phyloP scores from a whole-genome alignment of 2,113 vertebrate species.

The Hydropotes inermis region DNA sequence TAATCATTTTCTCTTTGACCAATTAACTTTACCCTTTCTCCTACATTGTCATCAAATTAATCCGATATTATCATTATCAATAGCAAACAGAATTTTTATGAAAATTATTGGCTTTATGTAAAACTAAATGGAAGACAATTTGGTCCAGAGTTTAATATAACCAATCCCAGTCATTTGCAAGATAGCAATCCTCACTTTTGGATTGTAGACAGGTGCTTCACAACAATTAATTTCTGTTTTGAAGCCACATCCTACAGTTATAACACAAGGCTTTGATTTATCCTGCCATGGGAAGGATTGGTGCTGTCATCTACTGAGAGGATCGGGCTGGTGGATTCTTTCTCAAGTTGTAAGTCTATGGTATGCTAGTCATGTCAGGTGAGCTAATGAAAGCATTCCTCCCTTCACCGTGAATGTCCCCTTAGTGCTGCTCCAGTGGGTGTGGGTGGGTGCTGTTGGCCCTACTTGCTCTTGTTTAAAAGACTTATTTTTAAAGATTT shows the following conservation, averaged over 20 bases:
- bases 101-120: background rate
- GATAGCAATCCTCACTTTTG: background rate
- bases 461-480: background rate
- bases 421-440: background rate
- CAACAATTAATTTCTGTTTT: background rate
- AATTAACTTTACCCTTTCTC: background rate
- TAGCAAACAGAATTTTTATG: background rate
- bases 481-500: background rate
- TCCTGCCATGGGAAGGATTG: background rate
- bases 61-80: background rate
- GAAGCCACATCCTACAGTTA: background rate
- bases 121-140: background rate
- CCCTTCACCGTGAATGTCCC: background rate
- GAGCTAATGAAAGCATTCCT: background rate
- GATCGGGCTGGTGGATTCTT: background rate
- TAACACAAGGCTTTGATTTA: background rate
- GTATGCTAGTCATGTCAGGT: background rate
- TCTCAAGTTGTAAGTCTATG: no score
- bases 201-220: background rate
- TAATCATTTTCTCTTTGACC: background rate
- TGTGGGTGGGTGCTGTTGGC: background rate
- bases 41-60: background rate
- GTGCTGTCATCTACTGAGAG: background rate
- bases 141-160: background rate
- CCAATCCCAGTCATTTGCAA: background rate